Evolutionary conservation across 2,888 invertebrate species (phyloP), one percentile per base, ranked within the genome.

Genomic region (Nymphalis urticae): DNA sequence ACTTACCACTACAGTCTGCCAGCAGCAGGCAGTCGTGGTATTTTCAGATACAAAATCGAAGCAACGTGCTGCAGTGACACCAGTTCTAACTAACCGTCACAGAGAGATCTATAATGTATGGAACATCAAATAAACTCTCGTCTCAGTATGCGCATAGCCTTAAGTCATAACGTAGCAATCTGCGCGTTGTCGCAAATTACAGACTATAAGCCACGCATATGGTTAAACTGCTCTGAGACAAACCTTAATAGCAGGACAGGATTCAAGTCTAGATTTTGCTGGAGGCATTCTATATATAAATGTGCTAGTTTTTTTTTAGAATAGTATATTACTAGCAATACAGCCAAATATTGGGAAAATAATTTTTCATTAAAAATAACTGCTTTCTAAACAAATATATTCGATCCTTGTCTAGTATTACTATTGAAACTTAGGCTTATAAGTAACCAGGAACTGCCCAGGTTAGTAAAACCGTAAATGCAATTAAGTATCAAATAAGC

Each of bases 191-290:
- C 85, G 82, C 84, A 90, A 89, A 91, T 91, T 90, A 89, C 82
- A 87, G 86, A 80, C 82, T 83, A 75, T 79, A 76, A 77, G 79
- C 80, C 81, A 83, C 80, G 86, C 83, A 84, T 85, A 83, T 84
- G 82, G 81, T 84, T 82, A 79, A 85, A 86, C 82, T 83, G 83
- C 78, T 82, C 80, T 80, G 84, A 88, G 87, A 87, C 87, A 87
- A 80, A 82, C 84, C 83, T 85, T 91, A 89, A 89, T 90, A 88
- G 86, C 85, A 83, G 88, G 85, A 85, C 87, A 72, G 83, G 79
- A 80, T 80, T 77, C 78, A 78, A 77, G 80, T 73, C 80, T 81
- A 82, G 83, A 79, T 79, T 73, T 77, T 76, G 87, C 89, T 82
- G 65, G 74, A 73, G 80, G 87, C 85, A n/a, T 53, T 68, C 24